A percentile compares a stretch with the other conserved stretches of the same genome.
These are phyloP conservation scores for Lycaon pictus DNA, from an alignment of 2,113 vertebrate genomes.

Conservation along the genomic window DNA sequence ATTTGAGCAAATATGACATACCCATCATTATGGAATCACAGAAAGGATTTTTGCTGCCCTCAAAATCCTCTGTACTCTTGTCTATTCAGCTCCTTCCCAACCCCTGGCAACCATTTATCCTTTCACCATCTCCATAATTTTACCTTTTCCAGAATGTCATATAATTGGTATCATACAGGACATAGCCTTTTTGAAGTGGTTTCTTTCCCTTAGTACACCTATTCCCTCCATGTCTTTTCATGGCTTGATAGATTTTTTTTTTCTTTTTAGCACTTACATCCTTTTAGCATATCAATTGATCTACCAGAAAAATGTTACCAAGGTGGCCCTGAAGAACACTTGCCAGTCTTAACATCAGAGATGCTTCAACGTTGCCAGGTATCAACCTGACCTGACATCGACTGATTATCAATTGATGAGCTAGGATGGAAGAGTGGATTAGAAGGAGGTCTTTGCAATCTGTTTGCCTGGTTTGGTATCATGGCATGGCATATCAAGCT, in stretches of 20 bases:
- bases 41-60: background rate
- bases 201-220: background rate
- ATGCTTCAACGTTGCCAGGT: background rate
- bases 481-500: background rate
- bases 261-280: background rate
- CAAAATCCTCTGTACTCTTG: background rate
- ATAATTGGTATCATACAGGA: background rate
- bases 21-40: background rate
- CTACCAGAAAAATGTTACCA: background rate
- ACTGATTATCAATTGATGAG: background rate
- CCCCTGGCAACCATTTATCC: background rate
- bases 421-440: background rate
- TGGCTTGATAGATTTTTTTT: background rate
- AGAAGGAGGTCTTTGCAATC: background rate
- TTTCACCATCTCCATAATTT: background rate
- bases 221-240: background rate
- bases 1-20: background rate
- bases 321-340: background rate
- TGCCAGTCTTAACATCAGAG: background rate
- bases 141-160: background rate
- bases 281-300: background rate
- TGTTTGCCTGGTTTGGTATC: background rate
- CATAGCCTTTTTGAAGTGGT: background rate
- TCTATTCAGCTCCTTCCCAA: no score
- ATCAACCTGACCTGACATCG: background rate